These are phyloP conservation scores for Sycophila sp. DNA, from an alignment of 1,140 invertebrate species.

Conservation along the genomic window DNA sequence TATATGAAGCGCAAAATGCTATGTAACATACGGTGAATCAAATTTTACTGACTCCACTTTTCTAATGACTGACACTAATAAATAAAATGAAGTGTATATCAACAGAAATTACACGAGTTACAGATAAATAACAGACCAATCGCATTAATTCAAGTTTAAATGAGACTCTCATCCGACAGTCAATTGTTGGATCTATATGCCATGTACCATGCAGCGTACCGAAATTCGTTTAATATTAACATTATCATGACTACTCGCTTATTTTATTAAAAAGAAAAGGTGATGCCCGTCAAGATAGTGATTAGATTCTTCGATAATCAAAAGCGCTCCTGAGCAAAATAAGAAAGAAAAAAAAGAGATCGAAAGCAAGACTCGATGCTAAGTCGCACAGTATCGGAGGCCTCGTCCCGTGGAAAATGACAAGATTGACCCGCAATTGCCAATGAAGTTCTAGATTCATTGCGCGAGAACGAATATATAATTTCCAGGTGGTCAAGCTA, in stretches of 20 bases:
- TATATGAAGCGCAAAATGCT: neutral
- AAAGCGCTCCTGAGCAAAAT: neutral
- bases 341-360: neutral
- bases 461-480: constrained; percentile 24
- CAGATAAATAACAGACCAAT: neutral
- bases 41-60: neutral
- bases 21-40: neutral
- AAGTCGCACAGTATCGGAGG: neutral
- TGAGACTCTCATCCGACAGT: no score
- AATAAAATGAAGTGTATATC: neutral
- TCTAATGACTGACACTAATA: neutral
- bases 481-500: neutral
- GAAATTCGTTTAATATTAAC: neutral
- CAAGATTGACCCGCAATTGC: constrained; percentile 62
- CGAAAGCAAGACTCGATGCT: neutral
- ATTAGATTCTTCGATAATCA: neutral
- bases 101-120: neutral
- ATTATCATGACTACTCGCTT: no score
- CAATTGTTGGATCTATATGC: constrained; percentile 17
- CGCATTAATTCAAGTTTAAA: no score
- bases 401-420: constrained; percentile 55
- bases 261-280: no score
- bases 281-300: no score
- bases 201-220: constrained; percentile 11
- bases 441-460: constrained; percentile 44